Base-by-base conservation (phyloP, 30 jellyfish, hydroid and myxozoan species). In the Nemopilema nomurai region DNA sequence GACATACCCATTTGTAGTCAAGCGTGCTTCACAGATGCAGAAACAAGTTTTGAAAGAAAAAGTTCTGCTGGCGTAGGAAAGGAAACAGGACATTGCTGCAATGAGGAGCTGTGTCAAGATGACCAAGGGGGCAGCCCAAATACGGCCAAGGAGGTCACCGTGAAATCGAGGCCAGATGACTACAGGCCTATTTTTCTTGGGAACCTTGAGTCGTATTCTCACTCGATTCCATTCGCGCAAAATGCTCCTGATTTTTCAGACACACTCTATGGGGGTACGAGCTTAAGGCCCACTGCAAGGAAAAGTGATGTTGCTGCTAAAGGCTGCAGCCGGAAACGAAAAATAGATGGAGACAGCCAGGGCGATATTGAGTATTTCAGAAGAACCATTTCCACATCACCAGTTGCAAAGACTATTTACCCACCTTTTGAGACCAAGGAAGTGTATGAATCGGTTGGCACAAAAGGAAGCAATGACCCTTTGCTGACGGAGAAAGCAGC, bases 181-280 rank as follows among this genome's bases (percentile, higher is more conserved):
- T 73, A 73, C 51, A 33, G 49, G 18, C 83, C 83, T 17, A 66
- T 73, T 7, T 73, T 73, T 66, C 16, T 73, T 16, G 83, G 51
- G 22, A 33, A 33, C 51, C 70, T n/a, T 1, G 83, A 28, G 7
- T 18, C 20, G 16, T 73, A 73, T 41, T 41, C 57, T 13, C 6
- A 41, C 13, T 41, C 57, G 57, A 41, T 41, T 6, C 13, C 57
- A 13, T 41, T 41, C 57, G 57, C 57, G 6, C 57, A 41, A 41
- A 41, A 41, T 13, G 57, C 57, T 13, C 57, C 57, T 3, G 57
- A 41, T 41, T 41, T 41, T 41, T 13, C 57, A 3, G 57, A 41
- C 13, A 3, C 13, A 13, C 57, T 41, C 9, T 41, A 41, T 13
- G 57, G 57, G 57, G 13, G 57, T 41, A 13, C 6, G 6, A 41